These are phyloP conservation scores for Melitaea cinxia DNA, from an alignment of 1,140 invertebrate genomes.

Conservation along the genomic window DNA sequence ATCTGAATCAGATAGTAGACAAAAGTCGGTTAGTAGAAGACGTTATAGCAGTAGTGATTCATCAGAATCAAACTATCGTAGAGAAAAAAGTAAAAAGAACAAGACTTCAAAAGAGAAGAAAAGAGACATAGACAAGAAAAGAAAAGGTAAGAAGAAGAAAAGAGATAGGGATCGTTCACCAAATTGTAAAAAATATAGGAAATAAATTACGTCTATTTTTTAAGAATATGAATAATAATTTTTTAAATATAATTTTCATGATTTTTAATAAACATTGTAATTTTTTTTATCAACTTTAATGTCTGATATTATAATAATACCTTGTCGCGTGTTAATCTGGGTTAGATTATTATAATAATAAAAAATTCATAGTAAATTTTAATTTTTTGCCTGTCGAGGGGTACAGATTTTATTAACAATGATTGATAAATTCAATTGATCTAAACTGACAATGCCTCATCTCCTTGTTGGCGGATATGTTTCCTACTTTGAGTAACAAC, in stretches of 20 bases:
- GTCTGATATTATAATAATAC: no score
- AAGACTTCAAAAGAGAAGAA: slow-evolving; percentile 54
- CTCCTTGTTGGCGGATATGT: no score
- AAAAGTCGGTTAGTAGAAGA: slow-evolving; percentile 63
- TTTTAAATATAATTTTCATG: not conserved
- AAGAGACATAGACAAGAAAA: slow-evolving; percentile 77
- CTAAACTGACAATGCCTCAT: no score
- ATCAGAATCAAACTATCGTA: slow-evolving; percentile 40
- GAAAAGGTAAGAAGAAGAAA: slow-evolving; percentile 80
- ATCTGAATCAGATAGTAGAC: slow-evolving; percentile 59
- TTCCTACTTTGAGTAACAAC: no score
- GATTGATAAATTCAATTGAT: no score
- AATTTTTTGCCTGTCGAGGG: no score
- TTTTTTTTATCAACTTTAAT: no score
- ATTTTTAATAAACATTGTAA: no score
- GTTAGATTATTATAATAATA: no score
- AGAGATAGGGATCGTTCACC: slow-evolving; percentile 75
- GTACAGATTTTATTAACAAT: no score
- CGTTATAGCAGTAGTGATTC: slow-evolving; percentile 49
- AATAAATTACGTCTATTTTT: slow-evolving; percentile 45
- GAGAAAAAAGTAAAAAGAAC: slow-evolving; percentile 50
- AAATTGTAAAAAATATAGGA: slow-evolving; percentile 71
- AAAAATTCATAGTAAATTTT: no score
- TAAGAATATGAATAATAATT: slow-evolving; percentile 11
- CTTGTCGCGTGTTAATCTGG: no score